Evolutionary conservation across 2,888 invertebrate genomes (phyloP).

Genomic region (Cheilosia pagana): DNA sequence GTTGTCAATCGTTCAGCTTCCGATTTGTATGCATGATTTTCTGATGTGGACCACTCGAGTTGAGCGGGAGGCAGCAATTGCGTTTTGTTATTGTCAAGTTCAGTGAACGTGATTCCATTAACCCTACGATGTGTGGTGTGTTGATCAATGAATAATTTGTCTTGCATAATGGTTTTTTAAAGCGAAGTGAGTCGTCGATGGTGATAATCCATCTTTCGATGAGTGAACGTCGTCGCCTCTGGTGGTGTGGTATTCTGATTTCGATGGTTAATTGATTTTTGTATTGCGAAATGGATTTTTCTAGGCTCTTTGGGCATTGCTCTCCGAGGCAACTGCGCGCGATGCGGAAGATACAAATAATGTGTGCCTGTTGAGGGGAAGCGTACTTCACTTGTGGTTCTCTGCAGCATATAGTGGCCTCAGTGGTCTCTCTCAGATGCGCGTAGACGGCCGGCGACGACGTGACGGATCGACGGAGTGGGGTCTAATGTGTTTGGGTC

Average conservation of each 20-base stretch:
- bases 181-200: conserved; percentile 15
- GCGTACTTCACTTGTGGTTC: not conserved
- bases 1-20: conserved; percentile 39
- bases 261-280: not conserved
- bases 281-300: not conserved
- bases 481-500: not conserved
- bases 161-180: conserved; percentile 27
- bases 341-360: conserved; percentile 13
- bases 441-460: not conserved
- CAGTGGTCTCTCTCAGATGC: not conserved
- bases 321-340: not conserved
- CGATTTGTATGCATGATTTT: conserved; percentile 15
- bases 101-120: conserved; percentile 38
- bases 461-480: not conserved
- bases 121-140: conserved; percentile 10
- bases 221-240: not conserved
- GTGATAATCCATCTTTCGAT: conserved; percentile 20
- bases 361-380: not conserved
- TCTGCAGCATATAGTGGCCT: not conserved
- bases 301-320: conserved; percentile 20
- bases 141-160: conserved; percentile 10
- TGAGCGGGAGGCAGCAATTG: conserved; percentile 9
- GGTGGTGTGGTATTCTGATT: not conserved
- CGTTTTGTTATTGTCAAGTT: conserved; percentile 55
- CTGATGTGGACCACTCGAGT: conserved; percentile 16